Percentiles rank a stretch among this genome's conserved stretches.
Evolutionary conservation across 1,140 invertebrate genomes (phyloP).

Genomic region (Druon quercuslanigerum): DNA sequence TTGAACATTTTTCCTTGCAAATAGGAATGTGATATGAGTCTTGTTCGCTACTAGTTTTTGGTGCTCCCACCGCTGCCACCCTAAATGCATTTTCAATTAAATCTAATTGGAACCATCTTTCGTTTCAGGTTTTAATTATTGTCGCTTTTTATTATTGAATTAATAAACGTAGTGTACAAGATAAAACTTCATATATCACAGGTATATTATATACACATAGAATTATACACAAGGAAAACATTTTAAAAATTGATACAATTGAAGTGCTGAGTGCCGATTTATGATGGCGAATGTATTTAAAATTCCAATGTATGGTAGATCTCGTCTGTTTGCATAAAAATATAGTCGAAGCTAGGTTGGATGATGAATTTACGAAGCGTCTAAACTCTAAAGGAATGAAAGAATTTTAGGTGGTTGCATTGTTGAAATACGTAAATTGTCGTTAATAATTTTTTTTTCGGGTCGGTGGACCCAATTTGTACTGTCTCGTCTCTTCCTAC

Average conservation of each 20-base stretch:
- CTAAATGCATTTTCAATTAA: no score
- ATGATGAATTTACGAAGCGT: constrained; percentile 16
- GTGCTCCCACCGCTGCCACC: no score
- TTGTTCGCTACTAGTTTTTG: not conserved
- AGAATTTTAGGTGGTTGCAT: not conserved
- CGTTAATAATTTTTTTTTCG: not conserved
- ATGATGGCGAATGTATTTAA: constrained; percentile 42
- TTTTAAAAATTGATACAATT: not conserved
- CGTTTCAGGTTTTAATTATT: not conserved
- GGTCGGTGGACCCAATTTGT: constrained; percentile 22
- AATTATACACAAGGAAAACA: no score
- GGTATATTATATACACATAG: not conserved
- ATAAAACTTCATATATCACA: constrained; percentile 22
- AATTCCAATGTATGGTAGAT: constrained; percentile 19
- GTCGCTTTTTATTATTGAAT: constrained; percentile 13
- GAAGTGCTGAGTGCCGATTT: constrained; percentile 53
- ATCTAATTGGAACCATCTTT: no score
- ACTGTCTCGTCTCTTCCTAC: constrained; percentile 22
- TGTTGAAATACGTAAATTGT: constrained; percentile 25
- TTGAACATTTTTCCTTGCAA: not conserved
- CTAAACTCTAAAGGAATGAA: constrained; percentile 17
- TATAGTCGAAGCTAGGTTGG: constrained; percentile 17
- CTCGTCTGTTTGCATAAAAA: constrained; percentile 19
- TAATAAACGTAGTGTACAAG: not conserved
- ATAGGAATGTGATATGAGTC: constrained; percentile 1